These are phyloP conservation scores for Botia kubotai DNA, from an alignment of 2,797 vertebrate genomes.

Conservation along the genomic window DNA sequence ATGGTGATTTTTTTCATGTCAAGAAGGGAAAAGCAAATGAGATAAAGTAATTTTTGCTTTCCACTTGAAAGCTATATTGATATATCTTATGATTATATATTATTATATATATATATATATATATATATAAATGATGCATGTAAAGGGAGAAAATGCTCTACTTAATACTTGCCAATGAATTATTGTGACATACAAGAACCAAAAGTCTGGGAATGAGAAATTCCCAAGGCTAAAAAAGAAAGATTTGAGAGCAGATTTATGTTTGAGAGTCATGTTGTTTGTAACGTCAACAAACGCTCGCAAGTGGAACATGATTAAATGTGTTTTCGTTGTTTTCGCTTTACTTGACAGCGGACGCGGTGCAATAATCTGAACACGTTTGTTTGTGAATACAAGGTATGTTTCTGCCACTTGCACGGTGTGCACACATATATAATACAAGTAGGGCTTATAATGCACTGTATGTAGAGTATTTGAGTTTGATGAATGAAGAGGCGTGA, in stretches of 20 bases:
- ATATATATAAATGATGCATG: conserved; percentile 71
- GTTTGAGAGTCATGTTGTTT: conserved; percentile 59
- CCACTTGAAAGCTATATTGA: conserved; percentile 62
- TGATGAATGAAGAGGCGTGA: conserved; percentile 74
- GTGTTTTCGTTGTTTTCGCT: conserved; percentile 35
- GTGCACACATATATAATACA: conserved; percentile 1
- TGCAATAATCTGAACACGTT: conserved; percentile 46
- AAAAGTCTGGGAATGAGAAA: conserved; percentile 61
- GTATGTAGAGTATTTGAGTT: conserved; percentile 42
- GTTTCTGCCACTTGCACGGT: background rate
- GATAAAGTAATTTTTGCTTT: conserved; percentile 23
- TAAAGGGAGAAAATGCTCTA: conserved; percentile 50
- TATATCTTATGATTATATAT: no score
- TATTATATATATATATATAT: no score
- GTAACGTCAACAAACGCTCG: conserved; percentile 56
- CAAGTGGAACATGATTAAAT: conserved; percentile 65
- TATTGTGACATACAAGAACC: conserved; percentile 66
- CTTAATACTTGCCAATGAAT: conserved; percentile 63
- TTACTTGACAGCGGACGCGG: conserved; percentile 10
- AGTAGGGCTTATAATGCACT: conserved; percentile 13
- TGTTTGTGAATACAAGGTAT: conserved; percentile 26
- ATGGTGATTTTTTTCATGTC: conserved; percentile 66
- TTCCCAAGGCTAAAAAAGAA: conserved; percentile 48
- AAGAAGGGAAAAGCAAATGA: conserved; percentile 15
- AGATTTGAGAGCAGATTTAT: conserved; percentile 62